Evolutionary conservation across 2,113 vertebrate species (phyloP).

Genomic region (Elanus axillaris): DNA sequence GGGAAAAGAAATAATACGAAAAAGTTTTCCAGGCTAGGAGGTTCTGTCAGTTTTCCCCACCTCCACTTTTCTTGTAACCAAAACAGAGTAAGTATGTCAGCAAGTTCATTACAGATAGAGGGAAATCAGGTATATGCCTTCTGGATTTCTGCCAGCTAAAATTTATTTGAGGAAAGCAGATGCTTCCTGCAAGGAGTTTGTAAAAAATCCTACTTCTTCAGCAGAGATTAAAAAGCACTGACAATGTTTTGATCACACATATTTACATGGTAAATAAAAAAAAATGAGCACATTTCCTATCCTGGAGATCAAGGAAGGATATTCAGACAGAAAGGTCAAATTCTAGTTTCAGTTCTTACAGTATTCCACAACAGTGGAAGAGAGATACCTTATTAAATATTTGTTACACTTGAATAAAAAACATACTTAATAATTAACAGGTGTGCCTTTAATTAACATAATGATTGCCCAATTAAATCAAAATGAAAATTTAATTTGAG

Average conservation of each 20-base stretch:
- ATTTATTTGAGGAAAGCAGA: neutral
- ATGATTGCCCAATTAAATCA: conserved; percentile 49
- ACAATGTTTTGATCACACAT: conserved; percentile 42
- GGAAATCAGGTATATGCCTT: neutral
- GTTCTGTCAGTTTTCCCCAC: neutral
- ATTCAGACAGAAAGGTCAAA: conserved; percentile 41
- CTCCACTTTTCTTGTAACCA: neutral
- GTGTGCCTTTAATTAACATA: conserved; percentile 58
- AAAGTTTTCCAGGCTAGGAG: neutral
- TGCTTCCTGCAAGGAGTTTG: conserved; percentile 14
- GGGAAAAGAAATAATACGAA: neutral
- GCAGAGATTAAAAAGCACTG: conserved; percentile 43
- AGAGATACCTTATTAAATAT: conserved; percentile 43
- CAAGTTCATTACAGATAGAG: conserved; percentile 12
- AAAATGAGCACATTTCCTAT: conserved; percentile 32
- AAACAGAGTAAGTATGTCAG: neutral
- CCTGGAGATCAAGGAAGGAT: conserved; percentile 27
- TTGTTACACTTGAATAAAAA: conserved; percentile 56
- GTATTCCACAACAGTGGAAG: neutral
- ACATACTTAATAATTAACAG: conserved; percentile 53
- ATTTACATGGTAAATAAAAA: conserved; percentile 55
- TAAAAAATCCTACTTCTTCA: conserved; percentile 15
- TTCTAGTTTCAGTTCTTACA: neutral
- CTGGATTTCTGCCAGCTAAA: conserved; percentile 25
- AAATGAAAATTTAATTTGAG: conserved; percentile 58